phyloP scores from a whole-genome alignment of 37 sponge, comb jelly and placozoan species.

The Haliclona indistincta region DNA sequence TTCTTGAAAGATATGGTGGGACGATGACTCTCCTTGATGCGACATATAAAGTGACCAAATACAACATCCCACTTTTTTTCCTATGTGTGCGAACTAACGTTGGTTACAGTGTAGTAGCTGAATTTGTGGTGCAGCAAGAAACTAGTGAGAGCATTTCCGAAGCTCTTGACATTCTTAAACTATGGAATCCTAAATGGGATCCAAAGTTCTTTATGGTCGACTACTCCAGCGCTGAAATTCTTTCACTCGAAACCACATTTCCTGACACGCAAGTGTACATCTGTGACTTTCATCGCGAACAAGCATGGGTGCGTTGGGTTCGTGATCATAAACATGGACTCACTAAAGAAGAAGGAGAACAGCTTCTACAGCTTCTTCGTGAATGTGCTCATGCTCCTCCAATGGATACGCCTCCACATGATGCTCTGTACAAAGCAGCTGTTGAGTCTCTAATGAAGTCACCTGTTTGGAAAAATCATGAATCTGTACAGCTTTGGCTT shows the following conservation, averaged over 20 bases:
- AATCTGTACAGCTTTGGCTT: constrained; percentile 4
- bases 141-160: constrained; percentile 10
- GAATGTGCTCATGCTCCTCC: constrained; percentile 13
- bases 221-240: constrained; percentile 25
- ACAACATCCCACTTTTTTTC: constrained; percentile 34
- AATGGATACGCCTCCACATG: not conserved
- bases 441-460: not conserved
- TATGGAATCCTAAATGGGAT: constrained; percentile 29
- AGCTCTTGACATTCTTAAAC: constrained; percentile 9
- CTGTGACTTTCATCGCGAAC: constrained; percentile 53
- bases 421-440: not conserved
- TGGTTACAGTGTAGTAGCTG: constrained; percentile 33
- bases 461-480: not conserved
- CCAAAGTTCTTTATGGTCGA: constrained; percentile 27
- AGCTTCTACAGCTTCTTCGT: constrained; percentile 3
- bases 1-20: constrained; percentile 18
- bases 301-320: constrained; percentile 41
- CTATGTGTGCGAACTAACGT: constrained; percentile 26
- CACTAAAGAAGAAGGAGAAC: constrained; percentile 6
- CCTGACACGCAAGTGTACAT: constrained; percentile 3
- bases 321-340: constrained; percentile 22
- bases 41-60: constrained; percentile 21
- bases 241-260: not conserved
- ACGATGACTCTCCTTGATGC: constrained; percentile 24
- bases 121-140: constrained; percentile 24